Evolutionary conservation across 2,888 invertebrate genomes (phyloP), one percentile per base, ranked within the genome.

Genomic region (Eurytoma californica): DNA sequence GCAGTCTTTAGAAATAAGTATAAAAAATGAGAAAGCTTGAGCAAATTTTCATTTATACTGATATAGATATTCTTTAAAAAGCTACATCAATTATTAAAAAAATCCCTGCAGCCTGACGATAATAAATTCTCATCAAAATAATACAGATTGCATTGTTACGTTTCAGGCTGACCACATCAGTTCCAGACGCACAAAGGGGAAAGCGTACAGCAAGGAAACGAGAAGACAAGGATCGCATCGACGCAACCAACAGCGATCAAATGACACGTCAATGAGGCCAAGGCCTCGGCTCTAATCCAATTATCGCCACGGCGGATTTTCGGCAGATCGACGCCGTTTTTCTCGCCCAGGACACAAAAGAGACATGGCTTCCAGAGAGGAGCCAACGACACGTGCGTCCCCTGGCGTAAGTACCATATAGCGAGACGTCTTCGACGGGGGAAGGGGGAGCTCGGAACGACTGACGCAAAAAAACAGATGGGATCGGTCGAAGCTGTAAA

Each of bases 251-350:
- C n/a, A 47, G 47, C 57, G 20, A 47, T 47, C 68, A 28, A 55
- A 24, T 57, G 14, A 57, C 28, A 69, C 39, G 39, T 16, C 16
- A 61, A 61, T 20, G 60, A 20, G 60, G 28, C 28, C 70, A 61
- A 70, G 70, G 70, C 28, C 24, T 28, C 14, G 18, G 16, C 30
- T 18, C 60, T 60, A 60, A 60, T 70, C 24, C 70, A 70, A 70
- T 70, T 28, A 70, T 12, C 60, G 13, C 9, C 39, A 2, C 47
- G 39, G 5, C 18, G 49, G 49, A 16, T 58, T 58, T 51, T 51
- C 20, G 60, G 51, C n/a, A 28, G 60, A 51, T 70, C n/a, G 60
- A 9, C 51, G 51, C 49, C 16, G 60, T 70, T 70, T 61, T 70
- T 70, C 51, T 51, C 60, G 20, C 7, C 53, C 53, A 53, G 16